phyloP scores from a whole-genome alignment of 2,888 invertebrate genomes.

The Eupithecia vulgata region DNA sequence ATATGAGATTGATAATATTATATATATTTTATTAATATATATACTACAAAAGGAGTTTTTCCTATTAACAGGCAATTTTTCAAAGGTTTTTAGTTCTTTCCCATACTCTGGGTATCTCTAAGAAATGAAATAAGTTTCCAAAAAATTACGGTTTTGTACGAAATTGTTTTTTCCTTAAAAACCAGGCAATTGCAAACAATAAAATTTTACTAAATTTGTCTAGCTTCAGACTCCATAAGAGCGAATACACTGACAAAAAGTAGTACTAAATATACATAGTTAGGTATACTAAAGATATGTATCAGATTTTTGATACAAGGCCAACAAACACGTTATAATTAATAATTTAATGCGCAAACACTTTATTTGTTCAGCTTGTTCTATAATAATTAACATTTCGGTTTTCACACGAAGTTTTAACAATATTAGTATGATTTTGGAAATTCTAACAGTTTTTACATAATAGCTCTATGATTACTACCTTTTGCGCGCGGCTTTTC shows the following conservation, averaged over 20 bases:
- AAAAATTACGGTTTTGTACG: too few species aligned
- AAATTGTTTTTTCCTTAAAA: too few species aligned
- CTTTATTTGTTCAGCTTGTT: conserved; percentile 6
- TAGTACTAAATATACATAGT: too few species aligned
- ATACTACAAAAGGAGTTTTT: too few species aligned
- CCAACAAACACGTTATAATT: not conserved
- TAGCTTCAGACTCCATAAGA: not conserved
- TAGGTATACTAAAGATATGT: too few species aligned
- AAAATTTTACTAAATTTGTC: not conserved
- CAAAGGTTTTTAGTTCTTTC: too few species aligned
- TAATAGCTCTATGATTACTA: not conserved
- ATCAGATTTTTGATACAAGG: not conserved
- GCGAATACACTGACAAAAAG: not conserved
- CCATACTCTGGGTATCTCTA: too few species aligned
- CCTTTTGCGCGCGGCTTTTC: not conserved
- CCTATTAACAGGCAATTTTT: too few species aligned
- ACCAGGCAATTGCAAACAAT: too few species aligned
- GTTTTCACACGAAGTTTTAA: not conserved
- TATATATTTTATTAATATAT: too few species aligned
- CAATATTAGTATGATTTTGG: not conserved
- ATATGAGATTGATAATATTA: too few species aligned
- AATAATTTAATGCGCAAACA: not conserved
- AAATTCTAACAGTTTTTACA: not conserved
- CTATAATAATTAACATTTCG: not conserved
- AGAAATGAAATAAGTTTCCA: too few species aligned